Evolutionary conservation across 1,140 invertebrate species (phyloP).

Genomic region (Drosophila yakuba): DNA sequence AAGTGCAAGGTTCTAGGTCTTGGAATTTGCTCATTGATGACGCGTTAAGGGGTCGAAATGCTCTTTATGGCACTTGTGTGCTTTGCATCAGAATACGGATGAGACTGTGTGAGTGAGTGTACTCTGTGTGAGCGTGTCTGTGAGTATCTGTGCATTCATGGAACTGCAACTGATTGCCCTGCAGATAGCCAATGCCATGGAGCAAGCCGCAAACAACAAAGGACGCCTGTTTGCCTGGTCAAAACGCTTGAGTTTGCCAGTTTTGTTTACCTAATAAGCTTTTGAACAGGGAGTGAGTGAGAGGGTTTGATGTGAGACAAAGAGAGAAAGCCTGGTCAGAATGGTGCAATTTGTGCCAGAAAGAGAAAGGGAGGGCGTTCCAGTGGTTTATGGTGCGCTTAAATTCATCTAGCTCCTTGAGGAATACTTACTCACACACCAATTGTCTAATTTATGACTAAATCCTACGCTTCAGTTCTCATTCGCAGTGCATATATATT

Average conservation of each 20-base stretch:
- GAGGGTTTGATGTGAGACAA: constrained; percentile 12
- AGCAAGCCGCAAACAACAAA: constrained; percentile 55
- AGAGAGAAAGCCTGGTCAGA: background rate
- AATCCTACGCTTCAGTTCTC: constrained; percentile 10
- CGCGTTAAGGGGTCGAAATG: constrained; percentile 50
- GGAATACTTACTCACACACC: constrained; percentile 52
- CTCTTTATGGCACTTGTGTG: constrained; percentile 74
- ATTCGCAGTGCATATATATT: constrained; percentile 31
- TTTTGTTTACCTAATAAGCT: constrained; percentile 64
- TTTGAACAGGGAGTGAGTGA: background rate
- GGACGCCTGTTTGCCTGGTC: constrained; percentile 24
- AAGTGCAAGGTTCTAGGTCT: constrained; percentile 9
- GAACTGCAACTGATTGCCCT: constrained; percentile 74
- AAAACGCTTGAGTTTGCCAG: constrained; percentile 37
- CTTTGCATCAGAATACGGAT: constrained; percentile 28
- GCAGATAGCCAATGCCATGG: constrained; percentile 60
- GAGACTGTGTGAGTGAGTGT: constrained; percentile 7
- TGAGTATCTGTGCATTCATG: constrained; percentile 47
- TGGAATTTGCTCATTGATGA: constrained; percentile 34
- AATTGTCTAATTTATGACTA: constrained; percentile 51
- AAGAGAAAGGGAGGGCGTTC: constrained; percentile 14
- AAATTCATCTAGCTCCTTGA: constrained; percentile 17
- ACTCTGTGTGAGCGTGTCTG: constrained; percentile 9
- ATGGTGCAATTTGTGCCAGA: constrained; percentile 12
- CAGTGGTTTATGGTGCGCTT: constrained; percentile 51